Evolutionary conservation across 2,797 vertebrate genomes (phyloP), one percentile per base, ranked within the genome.

Genomic region (Pelobates cultripes): DNA sequence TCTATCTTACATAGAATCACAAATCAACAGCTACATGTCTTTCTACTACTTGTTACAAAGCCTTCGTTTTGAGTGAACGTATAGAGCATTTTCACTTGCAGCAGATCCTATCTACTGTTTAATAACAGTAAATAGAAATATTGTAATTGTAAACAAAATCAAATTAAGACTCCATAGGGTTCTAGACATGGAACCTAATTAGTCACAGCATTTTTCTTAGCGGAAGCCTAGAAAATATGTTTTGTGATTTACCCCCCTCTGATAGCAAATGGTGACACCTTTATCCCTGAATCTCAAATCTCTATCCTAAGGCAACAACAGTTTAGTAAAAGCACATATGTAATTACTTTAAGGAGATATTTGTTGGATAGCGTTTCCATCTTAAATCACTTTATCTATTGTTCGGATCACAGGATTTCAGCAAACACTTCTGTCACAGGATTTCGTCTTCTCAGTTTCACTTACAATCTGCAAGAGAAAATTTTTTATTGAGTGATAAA

Each of bases 401-500:
- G 28, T 51, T 51, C 47, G 10, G 47, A 51, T 51, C 47, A 51
- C 5, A 51, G 47, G 47, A 51, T 51, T 51, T 51, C 47, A 5
- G 47, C 3, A 51, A 51, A 51, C 10, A 51, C 47, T 51, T 10
- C 47, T 51, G 47, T 51, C 47, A 51, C 47, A 51, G 47, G 47
- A 51, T 51, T 51, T 6, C 2, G 47, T 51, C 47, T 14, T 43
- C 70, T 2, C 45, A 51, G 5, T 51, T 51, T 51, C 10, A 51
- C 47, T 51, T 51, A 51, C 47, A 51, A 10, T 51, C 47, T 5
- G 47, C 47, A 51, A 51, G 5, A 51, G 47, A 10, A 51, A 51
- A 0, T 2, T 51, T 10, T 51, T 51, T 77, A 82, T 60, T 68
- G 69, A 82, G 61, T 67, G 75, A 73, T 73, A 61, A 73, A 74